Conservation (phyloP, 2,113 vertebrate genomes). For the Tetrax tetrax region DNA sequence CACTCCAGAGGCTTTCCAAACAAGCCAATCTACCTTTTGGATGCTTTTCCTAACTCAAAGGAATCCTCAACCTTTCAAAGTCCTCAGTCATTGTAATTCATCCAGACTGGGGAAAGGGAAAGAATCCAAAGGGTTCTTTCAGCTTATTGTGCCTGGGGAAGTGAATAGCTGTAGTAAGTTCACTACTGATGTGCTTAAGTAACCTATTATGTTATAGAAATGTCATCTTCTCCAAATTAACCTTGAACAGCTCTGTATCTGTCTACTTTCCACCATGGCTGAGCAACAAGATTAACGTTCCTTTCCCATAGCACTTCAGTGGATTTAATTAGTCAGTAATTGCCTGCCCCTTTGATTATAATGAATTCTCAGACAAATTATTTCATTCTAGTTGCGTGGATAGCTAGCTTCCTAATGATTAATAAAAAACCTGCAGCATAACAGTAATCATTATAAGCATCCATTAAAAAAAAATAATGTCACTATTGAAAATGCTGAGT, state of each 20-base stretch:
- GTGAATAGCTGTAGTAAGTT: background rate
- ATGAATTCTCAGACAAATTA: slow-evolving; percentile 52
- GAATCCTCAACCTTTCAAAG: background rate
- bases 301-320: slow-evolving; percentile 4
- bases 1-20: background rate
- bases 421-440: slow-evolving; percentile 5
- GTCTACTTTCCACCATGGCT: background rate
- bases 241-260: background rate
- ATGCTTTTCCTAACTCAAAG: background rate
- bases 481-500: background rate
- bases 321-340: slow-evolving; percentile 49
- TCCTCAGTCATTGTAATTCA: background rate
- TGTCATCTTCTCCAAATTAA: background rate
- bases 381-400: slow-evolving; percentile 43
- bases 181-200: background rate
- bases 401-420: slow-evolving; percentile 20
- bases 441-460: slow-evolving; percentile 12
- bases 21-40: background rate
- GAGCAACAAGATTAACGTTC: background rate
- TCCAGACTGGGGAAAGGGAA: background rate
- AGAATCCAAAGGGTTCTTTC: slow-evolving; percentile 4
- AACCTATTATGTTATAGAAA: background rate
- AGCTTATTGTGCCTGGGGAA: background rate
- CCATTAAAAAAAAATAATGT: background rate
- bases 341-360: slow-evolving; percentile 28